Conservation (phyloP, 64 coral and sea anemone species). For the Acropora yongei region DNA sequence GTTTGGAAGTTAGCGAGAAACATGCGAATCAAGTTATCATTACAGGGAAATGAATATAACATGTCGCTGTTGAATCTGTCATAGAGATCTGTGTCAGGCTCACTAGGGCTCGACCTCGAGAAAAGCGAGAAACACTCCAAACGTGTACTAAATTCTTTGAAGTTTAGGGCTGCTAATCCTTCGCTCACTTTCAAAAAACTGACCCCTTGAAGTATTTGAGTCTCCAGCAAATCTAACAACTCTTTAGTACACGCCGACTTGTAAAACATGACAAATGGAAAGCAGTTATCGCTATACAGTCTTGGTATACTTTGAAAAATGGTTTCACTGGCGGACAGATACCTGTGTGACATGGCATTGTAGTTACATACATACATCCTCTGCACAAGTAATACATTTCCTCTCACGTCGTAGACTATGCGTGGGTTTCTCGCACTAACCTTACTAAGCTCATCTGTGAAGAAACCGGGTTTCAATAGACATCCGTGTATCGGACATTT, state of each 20-base stretch:
- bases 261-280: conserved; percentile 20
- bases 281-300: neutral
- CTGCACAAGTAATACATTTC: conserved; percentile 45
- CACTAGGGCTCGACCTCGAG: neutral
- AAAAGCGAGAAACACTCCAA: conserved; percentile 1
- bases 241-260: neutral
- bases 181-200: conserved; percentile 16
- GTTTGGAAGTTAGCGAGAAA: conserved; percentile 59
- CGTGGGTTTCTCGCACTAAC: conserved; percentile 40
- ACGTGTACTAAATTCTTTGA: conserved; percentile 39
- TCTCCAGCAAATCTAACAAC: conserved; percentile 6
- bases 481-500: neutral
- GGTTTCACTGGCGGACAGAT: conserved; percentile 44
- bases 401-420: conserved; percentile 23
- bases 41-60: conserved; percentile 63
- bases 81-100: neutral
- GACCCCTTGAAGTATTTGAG: conserved; percentile 36
- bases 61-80: conserved; percentile 41
- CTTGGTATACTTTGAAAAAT: conserved; percentile 41
- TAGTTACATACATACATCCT: conserved; percentile 29
- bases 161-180: conserved; percentile 56
- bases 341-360: conserved; percentile 28
- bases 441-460: conserved; percentile 7
- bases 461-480: neutral
- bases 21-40: conserved; percentile 68